Evolutionary conservation across 2,888 invertebrate species (phyloP).

Genomic region (Spilarctia lutea): DNA sequence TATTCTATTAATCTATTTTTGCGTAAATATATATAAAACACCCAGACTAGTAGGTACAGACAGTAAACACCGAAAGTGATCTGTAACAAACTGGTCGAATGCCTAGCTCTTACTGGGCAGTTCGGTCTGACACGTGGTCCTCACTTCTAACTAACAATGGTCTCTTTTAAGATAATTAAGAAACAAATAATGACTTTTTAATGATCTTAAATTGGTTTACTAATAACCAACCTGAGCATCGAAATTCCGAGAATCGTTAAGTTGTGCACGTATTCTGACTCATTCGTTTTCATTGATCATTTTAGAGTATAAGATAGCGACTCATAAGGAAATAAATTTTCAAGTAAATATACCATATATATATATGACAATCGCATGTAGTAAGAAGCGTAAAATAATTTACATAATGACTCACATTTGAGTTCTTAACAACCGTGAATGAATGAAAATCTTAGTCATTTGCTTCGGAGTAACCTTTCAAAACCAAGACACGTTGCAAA

Average conservation of each 20-base stretch:
- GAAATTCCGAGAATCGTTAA: conserved; percentile 50
- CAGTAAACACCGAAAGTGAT: background rate
- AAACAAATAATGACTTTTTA: conserved; percentile 57
- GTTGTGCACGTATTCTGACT: conserved; percentile 59
- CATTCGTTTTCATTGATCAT: conserved; percentile 56
- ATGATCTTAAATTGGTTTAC: conserved; percentile 44
- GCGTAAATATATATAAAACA: background rate
- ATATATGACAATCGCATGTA: conserved; percentile 47
- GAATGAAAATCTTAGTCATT: conserved; percentile 58
- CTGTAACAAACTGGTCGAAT: too few relatives aligned
- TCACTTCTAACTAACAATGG: background rate
- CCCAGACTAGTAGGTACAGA: background rate
- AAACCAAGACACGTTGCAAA: background rate
- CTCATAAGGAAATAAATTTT: conserved; percentile 52
- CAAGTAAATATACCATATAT: conserved; percentile 47
- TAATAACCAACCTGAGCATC: conserved; percentile 36
- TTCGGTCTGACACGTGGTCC: background rate
- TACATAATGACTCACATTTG: conserved; percentile 68
- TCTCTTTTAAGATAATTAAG: background rate
- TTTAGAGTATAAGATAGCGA: conserved; percentile 38
- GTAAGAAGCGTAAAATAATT: conserved; percentile 60
- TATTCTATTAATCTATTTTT: too few relatives aligned
- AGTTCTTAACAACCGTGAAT: conserved; percentile 61
- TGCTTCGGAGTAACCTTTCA: conserved; percentile 39
- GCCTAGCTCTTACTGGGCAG: background rate